phyloP scores from a whole-genome alignment of 2,113 vertebrate genomes.

The Cathartes aura region DNA sequence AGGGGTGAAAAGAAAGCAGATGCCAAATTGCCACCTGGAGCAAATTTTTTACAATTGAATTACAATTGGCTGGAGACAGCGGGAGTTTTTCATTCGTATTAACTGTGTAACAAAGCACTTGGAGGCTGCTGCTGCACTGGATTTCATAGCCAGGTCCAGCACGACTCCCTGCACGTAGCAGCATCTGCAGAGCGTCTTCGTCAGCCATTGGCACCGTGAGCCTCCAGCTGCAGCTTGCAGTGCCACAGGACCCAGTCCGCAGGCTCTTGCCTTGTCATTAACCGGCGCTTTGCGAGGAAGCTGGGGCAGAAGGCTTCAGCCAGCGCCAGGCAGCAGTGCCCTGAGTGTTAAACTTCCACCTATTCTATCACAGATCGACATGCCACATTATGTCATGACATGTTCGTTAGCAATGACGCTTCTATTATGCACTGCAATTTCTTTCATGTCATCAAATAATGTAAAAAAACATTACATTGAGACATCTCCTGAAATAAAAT shows the following conservation, averaged over 20 bases:
- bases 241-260: not conserved
- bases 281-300: not conserved
- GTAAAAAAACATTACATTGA: not conserved
- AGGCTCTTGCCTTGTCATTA: not conserved
- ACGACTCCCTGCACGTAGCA: fast-evolving
- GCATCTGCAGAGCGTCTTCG: not conserved
- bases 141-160: not conserved
- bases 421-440: not conserved
- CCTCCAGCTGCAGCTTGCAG: not conserved
- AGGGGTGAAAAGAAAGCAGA: not conserved
- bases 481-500: not conserved
- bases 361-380: not conserved
- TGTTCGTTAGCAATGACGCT: not conserved
- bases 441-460: not conserved
- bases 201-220: not conserved
- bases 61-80: not conserved
- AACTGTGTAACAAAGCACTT: not conserved
- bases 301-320: not conserved
- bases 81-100: not conserved
- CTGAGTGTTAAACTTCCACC: not conserved
- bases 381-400: not conserved
- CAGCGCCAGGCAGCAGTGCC: not conserved
- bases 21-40: conserved; percentile 39
- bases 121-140: not conserved
- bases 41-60: not conserved